These are phyloP conservation scores for Orthosia gracilis DNA, from an alignment of 2,888 invertebrate species.

Conservation along the genomic window DNA sequence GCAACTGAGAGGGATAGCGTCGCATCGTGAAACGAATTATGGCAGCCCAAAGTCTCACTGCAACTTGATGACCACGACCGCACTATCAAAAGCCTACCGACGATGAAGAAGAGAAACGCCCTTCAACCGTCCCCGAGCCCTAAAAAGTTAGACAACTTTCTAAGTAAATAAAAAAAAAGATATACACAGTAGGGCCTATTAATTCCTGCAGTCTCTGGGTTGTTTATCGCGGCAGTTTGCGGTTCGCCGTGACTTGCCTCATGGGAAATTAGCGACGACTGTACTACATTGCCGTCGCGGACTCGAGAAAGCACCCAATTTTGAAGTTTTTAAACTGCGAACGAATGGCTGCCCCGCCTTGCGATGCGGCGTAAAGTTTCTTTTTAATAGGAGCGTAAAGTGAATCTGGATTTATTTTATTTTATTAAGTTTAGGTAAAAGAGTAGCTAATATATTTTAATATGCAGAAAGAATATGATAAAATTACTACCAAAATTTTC, in stretches of 20 bases:
- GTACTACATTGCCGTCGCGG: slow-evolving; percentile 64
- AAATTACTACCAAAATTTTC: no score
- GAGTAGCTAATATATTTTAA: no score
- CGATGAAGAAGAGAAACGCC: background rate
- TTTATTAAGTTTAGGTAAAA: no score
- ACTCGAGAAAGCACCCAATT: slow-evolving; percentile 78
- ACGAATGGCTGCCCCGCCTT: slow-evolving; percentile 56
- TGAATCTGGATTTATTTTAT: slow-evolving; percentile 18
- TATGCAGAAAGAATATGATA: no score
- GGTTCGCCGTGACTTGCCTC: slow-evolving; percentile 76
- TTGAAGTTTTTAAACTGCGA: slow-evolving; percentile 80
- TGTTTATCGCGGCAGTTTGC: slow-evolving; percentile 80
- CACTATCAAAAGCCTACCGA: no score
- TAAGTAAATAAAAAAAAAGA: slow-evolving; percentile 49
- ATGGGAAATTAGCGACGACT: slow-evolving; percentile 80
- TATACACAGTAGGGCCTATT: slow-evolving; percentile 61
- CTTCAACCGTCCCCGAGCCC: background rate
- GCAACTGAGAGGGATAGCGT: no score
- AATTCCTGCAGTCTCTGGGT: slow-evolving; percentile 68
- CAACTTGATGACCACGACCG: no score
- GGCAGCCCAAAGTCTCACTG: no score
- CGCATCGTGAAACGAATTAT: no score
- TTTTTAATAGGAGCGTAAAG: slow-evolving; percentile 73
- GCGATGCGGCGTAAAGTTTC: slow-evolving; percentile 69
- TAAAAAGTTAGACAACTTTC: slow-evolving; percentile 39